Conservation (phyloP, 2,888 invertebrate genomes). For the Erynnis tages region DNA sequence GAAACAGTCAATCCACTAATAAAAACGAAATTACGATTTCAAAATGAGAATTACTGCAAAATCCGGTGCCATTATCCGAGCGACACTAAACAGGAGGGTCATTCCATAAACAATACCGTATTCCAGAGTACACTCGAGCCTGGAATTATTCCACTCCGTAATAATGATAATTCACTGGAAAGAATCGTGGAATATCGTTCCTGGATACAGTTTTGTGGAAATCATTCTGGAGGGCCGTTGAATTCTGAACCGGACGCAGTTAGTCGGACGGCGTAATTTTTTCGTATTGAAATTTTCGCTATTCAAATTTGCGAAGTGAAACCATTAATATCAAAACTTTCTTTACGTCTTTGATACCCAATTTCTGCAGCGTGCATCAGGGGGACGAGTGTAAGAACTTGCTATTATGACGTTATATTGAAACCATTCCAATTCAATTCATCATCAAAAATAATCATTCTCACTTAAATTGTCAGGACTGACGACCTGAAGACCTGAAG, state of each 20-base stretch:
- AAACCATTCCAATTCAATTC: no score
- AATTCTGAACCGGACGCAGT: slow-evolving; percentile 4
- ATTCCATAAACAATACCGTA: slow-evolving; percentile 42
- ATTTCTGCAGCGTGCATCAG: no score
- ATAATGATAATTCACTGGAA: slow-evolving; percentile 40
- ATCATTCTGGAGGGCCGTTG: slow-evolving; percentile 4
- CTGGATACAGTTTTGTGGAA: slow-evolving; percentile 13
- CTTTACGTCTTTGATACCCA: no score
- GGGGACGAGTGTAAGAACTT: no score
- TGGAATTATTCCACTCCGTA: slow-evolving; percentile 43
- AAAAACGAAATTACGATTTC: slow-evolving; percentile 25
- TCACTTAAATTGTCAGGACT: no score
- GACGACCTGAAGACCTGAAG: no score
- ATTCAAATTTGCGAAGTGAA: not conserved
- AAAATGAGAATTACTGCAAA: slow-evolving; percentile 7
- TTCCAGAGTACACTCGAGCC: slow-evolving; percentile 37
- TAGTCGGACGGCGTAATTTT: not conserved
- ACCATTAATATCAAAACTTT: not conserved
- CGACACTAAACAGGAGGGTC: slow-evolving; percentile 32
- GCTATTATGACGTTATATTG: no score
- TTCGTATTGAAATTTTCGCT: slow-evolving; percentile 3
- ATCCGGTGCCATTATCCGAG: slow-evolving; percentile 7
- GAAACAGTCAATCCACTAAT: not conserved
- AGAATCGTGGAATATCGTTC: slow-evolving; percentile 23
- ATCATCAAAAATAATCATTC: no score